Evolutionary conservation across 2,113 vertebrate species (phyloP).

Genomic region (Cacatua alba): DNA sequence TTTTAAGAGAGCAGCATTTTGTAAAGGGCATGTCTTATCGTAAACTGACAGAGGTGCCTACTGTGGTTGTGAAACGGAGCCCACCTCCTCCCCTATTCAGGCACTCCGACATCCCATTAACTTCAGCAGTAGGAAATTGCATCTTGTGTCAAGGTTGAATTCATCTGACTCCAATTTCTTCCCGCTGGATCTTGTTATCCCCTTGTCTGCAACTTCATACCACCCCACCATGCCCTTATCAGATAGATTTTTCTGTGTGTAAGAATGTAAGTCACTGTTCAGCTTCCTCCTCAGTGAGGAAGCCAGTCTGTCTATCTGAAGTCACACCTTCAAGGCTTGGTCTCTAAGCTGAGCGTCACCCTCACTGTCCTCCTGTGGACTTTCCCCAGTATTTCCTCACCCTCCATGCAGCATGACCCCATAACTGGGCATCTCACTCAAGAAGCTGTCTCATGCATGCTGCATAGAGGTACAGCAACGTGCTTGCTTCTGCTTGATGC

Average conservation of each 20-base stretch:
- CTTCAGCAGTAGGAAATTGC: background rate
- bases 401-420: rapidly evolving
- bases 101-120: background rate
- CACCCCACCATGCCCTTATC: background rate
- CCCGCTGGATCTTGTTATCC: background rate
- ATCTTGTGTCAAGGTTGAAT: background rate
- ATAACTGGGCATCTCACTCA: background rate
- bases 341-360: background rate
- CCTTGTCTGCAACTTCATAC: background rate
- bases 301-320: background rate
- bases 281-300: background rate
- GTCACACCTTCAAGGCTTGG: background rate
- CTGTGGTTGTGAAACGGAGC: rapidly evolving
- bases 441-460: background rate
- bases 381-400: background rate
- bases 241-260: background rate
- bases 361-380: background rate
- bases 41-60: background rate
- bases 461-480: rapidly evolving
- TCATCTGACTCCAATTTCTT: background rate
- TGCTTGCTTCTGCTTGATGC: background rate
- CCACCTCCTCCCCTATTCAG: background rate
- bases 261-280: background rate
- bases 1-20: background rate
- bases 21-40: background rate